Percentiles rank a stretch among this genome's conserved stretches.
These are phyloP conservation scores for Neodiprion pinetum DNA, from an alignment of 1,140 invertebrate genomes.

Conservation along the genomic window DNA sequence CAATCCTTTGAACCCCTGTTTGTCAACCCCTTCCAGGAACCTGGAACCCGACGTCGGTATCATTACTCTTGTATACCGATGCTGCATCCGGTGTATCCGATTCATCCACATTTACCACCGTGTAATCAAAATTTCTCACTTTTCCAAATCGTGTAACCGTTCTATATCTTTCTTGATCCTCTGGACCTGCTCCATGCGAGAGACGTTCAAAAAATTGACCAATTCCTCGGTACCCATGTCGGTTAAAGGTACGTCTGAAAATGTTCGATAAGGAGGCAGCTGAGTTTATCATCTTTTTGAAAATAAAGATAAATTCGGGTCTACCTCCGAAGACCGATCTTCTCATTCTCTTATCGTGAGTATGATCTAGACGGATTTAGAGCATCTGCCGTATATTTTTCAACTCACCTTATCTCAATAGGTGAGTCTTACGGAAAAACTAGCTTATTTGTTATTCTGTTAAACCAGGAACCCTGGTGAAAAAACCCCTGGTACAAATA, in stretches of 20 bases:
- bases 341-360: not conserved
- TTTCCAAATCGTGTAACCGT: constrained; percentile 22
- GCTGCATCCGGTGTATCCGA: no score
- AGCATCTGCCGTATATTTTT: not conserved
- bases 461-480: no score
- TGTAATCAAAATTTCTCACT: not conserved
- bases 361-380: not conserved
- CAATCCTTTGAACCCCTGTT: not conserved
- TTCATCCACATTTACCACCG: no score
- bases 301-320: no score
- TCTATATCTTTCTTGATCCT: constrained; percentile 28
- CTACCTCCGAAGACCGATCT: not conserved
- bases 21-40: not conserved
- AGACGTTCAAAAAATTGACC: constrained; percentile 20
- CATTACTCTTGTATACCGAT: not conserved
- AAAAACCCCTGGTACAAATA: no score
- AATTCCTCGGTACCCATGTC: constrained; percentile 16
- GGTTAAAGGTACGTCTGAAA: not conserved
- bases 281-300: no score
- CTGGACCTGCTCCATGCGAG: constrained; percentile 19
- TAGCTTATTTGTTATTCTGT: not conserved
- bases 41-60: not conserved
- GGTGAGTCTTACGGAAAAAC: no score
- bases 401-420: no score
- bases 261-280: not conserved